Evolutionary conservation across 1,140 invertebrate species (phyloP).

Genomic region (Sycophila sp.): DNA sequence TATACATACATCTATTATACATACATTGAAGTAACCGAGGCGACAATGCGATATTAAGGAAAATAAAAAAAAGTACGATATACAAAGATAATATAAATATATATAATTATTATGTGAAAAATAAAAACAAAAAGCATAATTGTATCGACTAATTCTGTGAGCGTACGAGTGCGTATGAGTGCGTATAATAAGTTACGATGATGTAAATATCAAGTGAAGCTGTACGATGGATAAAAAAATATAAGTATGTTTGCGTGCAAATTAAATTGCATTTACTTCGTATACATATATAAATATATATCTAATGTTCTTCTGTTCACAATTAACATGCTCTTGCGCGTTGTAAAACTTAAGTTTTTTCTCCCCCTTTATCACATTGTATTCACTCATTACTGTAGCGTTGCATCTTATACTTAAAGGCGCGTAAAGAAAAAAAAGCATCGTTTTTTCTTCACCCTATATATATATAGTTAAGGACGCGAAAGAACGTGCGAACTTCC

Average conservation of each 20-base stretch:
- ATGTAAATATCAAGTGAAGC: constrained; percentile 40
- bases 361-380: background rate
- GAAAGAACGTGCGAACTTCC: too few species aligned
- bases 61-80: constrained; percentile 30
- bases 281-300: constrained; percentile 5
- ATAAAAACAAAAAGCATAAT: too few species aligned
- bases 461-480: too few species aligned
- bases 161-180: background rate
- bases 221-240: constrained; percentile 11
- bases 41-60: constrained; percentile 52
- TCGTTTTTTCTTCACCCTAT: too few species aligned
- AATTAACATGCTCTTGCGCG: background rate
- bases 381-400: constrained; percentile 6
- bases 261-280: constrained; percentile 30
- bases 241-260: constrained; percentile 29
- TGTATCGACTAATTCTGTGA: constrained; percentile 44
- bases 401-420: too few species aligned
- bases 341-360: constrained; percentile 7
- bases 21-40: constrained; percentile 50
- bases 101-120: constrained; percentile 54
- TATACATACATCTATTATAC: constrained; percentile 51
- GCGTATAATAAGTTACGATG: constrained; percentile 3
- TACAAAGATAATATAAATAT: constrained; percentile 42
- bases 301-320: background rate
- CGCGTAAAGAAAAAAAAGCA: too few species aligned